Conservation (phyloP, 2,113 vertebrate species). For the Microtus richardsoni region DNA sequence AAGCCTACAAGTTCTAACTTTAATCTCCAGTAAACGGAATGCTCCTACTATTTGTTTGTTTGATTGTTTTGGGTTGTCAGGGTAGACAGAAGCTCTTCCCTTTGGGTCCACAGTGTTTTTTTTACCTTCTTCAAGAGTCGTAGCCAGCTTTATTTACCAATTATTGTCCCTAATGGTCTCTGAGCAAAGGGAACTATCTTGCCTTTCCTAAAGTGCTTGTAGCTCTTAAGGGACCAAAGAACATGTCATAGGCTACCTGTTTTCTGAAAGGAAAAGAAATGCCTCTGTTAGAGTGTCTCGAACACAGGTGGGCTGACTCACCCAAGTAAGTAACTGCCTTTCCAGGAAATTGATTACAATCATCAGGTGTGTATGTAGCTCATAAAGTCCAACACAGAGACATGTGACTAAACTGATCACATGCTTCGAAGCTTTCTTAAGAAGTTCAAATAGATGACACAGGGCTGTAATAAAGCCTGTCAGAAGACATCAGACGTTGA, state of each 20-base stretch:
- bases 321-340: not conserved
- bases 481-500: not conserved
- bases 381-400: not conserved
- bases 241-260: not conserved
- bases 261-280: not conserved
- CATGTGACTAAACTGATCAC: not conserved
- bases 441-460: not conserved
- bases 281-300: not conserved
- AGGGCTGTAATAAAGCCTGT: not conserved
- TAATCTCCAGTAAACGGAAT: not conserved
- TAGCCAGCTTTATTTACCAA: not conserved
- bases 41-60: not conserved
- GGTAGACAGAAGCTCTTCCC: not conserved
- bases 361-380: not conserved
- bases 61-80: not conserved
- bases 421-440: not conserved
- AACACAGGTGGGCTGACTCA: not conserved
- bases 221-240: not conserved
- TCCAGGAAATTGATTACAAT: not conserved
- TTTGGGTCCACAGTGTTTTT: not conserved
- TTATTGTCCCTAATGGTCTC: not conserved
- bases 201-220: conserved; percentile 9
- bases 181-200: conserved; percentile 1
- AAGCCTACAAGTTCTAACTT: not conserved
- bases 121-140: not conserved